Evolutionary conservation across 2,888 invertebrate species (phyloP), one percentile per base, ranked within the genome.

Genomic region (Lacanobia oleracea): DNA sequence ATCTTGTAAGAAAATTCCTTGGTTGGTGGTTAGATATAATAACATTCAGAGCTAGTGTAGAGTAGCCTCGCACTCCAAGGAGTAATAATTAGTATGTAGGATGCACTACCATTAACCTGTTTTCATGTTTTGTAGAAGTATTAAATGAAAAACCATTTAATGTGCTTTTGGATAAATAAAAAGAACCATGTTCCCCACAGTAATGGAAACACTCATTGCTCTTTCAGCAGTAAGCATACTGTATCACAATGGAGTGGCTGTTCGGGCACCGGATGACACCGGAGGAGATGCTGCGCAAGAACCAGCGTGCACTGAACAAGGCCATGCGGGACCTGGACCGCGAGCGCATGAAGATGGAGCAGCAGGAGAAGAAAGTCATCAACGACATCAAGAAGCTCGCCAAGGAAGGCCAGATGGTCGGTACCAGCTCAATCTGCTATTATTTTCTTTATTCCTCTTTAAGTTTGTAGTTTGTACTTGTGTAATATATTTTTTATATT

Each of bases 291-390:
- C 97, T 99, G 84, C 97, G 99, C 74, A 99, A 99, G 94, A 99
- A 99, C 96, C 99, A 99, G 94, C 97, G 99, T 75, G 99, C 99
- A 1, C 96, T 99, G 56, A 99, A 99, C 93, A 99, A 99, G 96
- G 99, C 99, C 0, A 99, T 99, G 98, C 97, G 99, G 9, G 99
- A 99, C 94, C 96, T 99, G 83, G 99, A 99, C 93, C 96, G 99
- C 65, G 99, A 99, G 95, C 97, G 98, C 76, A 97, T 97, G 93
- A 98, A 99, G 92, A 99, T 99, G 99, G 99, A 99, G 93, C 98
- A 99, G 88, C 99, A 99, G 91, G 99, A 99, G 92, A 99, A 99
- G 94, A 99, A 99, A 95, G 98, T 99, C 78, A 99, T 99, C 77
- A 97, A 97, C 0, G 99, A 99, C 91, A 99, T 99, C 80, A 99